Percentiles rank a stretch among this genome's conserved stretches.
phyloP scores from a whole-genome alignment of 2,797 vertebrate species.

The Poecilia gillii region DNA sequence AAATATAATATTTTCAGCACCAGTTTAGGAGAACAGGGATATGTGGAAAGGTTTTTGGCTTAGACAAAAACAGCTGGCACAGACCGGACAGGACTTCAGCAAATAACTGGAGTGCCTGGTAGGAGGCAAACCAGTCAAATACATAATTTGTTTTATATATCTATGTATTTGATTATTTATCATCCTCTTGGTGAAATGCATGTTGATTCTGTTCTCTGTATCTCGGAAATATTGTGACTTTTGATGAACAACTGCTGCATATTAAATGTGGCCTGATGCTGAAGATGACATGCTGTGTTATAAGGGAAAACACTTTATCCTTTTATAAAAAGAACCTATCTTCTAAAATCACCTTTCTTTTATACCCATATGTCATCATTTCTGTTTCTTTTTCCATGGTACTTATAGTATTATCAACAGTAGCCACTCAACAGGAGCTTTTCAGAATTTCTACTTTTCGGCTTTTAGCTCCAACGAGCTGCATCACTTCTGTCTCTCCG shows the following conservation, averaged over 20 bases:
- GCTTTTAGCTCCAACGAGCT: not conserved
- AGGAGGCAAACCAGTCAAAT: too few species aligned
- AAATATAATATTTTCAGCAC: too few species aligned
- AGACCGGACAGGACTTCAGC: too few species aligned
- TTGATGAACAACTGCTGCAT: not conserved
- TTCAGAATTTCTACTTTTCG: not conserved
- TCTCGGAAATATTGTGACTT: not conserved
- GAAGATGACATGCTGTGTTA: conserved; percentile 13
- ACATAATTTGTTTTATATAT: not conserved
- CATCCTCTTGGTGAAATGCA: not conserved
- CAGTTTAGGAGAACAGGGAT: too few species aligned
- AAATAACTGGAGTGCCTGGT: too few species aligned
- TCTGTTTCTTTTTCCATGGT: too few species aligned
- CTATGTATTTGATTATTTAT: not conserved
- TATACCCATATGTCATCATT: not conserved
- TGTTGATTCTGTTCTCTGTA: not conserved
- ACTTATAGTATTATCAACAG: not conserved
- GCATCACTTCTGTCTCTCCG: not conserved
- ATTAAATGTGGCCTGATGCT: not conserved
- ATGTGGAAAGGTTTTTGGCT: too few species aligned
- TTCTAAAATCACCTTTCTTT: not conserved
- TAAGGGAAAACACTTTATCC: not conserved
- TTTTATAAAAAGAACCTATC: not conserved
- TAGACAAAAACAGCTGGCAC: too few species aligned
- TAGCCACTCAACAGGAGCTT: not conserved